phyloP scores from a whole-genome alignment of 2,888 invertebrate species.

The Achlya flavicornis region DNA sequence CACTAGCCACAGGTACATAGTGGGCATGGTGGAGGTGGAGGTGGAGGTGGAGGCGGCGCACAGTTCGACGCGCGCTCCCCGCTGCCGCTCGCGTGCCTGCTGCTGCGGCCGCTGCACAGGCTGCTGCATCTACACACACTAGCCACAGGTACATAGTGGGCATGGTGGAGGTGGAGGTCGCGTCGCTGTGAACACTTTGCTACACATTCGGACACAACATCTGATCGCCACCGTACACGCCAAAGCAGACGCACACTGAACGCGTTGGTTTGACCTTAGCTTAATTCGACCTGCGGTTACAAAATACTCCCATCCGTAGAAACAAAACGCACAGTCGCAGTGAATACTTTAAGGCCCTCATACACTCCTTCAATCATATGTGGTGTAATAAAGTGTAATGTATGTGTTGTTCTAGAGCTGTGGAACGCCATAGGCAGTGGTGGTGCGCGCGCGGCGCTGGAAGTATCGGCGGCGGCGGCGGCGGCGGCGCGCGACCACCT shows the following conservation, averaged over 20 bases:
- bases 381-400: not conserved
- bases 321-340: too few relatives aligned
- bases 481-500: constrained; percentile 85
- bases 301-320: too few relatives aligned
- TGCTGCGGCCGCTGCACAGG: constrained; percentile 94
- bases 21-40: constrained; percentile 91
- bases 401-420: constrained; percentile 42
- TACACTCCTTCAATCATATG: too few relatives aligned
- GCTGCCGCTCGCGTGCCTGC: constrained; percentile 92
- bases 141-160: not conserved
- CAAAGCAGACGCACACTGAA: too few relatives aligned
- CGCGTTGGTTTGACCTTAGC: too few relatives aligned
- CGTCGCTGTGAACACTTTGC: too few relatives aligned
- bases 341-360: too few relatives aligned
- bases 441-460: constrained; percentile 77
- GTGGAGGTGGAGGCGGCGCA: constrained; percentile 80
- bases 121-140: constrained; percentile 92
- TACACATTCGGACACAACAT: too few relatives aligned
- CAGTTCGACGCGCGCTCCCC: constrained; percentile 84
- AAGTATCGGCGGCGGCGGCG: too few relatives aligned
- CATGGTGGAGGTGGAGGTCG: too few relatives aligned
- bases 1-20: constrained; percentile 78
- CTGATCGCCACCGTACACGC: too few relatives aligned
- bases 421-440: constrained; percentile 85
- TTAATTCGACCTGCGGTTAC: too few relatives aligned